A percentile compares a stretch with the other conserved stretches of the same genome.
phyloP scores from a whole-genome alignment of 2,888 invertebrate genomes.

The Lithosia quadra region DNA sequence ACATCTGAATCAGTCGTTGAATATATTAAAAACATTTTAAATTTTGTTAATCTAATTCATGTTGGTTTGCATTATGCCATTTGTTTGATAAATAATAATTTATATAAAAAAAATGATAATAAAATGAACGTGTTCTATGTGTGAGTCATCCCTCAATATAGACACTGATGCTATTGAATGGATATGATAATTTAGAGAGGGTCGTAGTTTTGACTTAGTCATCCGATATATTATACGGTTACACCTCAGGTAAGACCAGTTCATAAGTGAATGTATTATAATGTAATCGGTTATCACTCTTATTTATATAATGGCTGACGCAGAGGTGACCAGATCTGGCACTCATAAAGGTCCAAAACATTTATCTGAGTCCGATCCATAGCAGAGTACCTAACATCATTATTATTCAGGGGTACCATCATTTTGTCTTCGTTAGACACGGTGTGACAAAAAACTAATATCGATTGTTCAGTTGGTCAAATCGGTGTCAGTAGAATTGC shows the following conservation, averaged over 20 bases:
- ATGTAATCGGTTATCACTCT: neutral
- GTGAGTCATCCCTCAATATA: slow-evolving; percentile 40
- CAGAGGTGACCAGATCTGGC: neutral
- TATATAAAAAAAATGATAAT: slow-evolving; percentile 30
- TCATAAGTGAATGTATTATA: neutral
- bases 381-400: too few relatives aligned
- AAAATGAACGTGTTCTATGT: slow-evolving; percentile 30
- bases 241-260: neutral
- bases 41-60: slow-evolving; percentile 18
- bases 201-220: slow-evolving; percentile 40
- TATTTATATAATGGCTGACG: neutral
- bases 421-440: too few relatives aligned
- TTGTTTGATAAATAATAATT: slow-evolving; percentile 35
- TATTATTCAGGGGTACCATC: too few relatives aligned
- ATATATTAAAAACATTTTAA: slow-evolving; percentile 20
- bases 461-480: too few relatives aligned
- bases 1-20: slow-evolving; percentile 15
- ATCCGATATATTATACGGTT: slow-evolving; percentile 18
- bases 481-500: too few relatives aligned
- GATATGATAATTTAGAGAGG: slow-evolving; percentile 25
- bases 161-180: slow-evolving; percentile 25
- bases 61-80: slow-evolving; percentile 25
- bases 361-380: too few relatives aligned
- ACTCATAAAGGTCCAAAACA: too few relatives aligned
- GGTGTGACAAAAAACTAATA: too few relatives aligned